These are phyloP conservation scores for Acanthosepion pharaonis DNA, from an alignment of 2,888 invertebrate species.

Conservation along the genomic window DNA sequence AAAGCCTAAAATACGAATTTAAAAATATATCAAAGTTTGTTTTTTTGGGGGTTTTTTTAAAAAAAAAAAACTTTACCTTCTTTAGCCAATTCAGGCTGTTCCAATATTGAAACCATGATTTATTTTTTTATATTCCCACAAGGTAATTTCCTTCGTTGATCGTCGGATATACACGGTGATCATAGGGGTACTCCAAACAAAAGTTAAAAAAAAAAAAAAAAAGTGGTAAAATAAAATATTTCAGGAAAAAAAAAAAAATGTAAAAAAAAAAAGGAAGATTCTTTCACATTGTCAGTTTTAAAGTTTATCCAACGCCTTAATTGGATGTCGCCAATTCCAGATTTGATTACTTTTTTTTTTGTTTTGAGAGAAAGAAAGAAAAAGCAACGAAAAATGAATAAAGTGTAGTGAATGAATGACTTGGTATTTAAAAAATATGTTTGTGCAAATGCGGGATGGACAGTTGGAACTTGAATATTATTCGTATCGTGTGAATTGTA, in stretches of 20 bases:
- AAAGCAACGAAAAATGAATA: neutral
- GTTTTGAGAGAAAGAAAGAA: neutral
- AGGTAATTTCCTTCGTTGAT: neutral
- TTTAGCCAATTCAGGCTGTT: conserved; percentile 56
- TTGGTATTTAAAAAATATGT: neutral
- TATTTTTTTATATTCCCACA: neutral
- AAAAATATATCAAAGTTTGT: neutral
- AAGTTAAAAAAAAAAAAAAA: neutral
- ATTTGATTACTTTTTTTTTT: neutral
- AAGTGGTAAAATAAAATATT: no score
- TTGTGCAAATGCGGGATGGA: neutral
- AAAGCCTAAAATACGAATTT: neutral
- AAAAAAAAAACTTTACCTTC: conserved; percentile 54
- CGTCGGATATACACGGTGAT: neutral
- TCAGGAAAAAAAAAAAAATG: no score
- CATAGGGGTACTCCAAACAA: neutral
- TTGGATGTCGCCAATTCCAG: neutral
- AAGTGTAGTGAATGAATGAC: neutral
- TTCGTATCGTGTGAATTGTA: neutral
- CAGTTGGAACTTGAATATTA: neutral
- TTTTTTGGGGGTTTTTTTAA: neutral
- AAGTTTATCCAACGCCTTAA: neutral
- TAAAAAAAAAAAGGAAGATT: neutral
- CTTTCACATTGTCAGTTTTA: conserved; percentile 2
- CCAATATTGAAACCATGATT: conserved; percentile 54